These are phyloP conservation scores for Rhyzopertha dominica DNA, from an alignment of 1,140 invertebrate species.

Conservation along the genomic window DNA sequence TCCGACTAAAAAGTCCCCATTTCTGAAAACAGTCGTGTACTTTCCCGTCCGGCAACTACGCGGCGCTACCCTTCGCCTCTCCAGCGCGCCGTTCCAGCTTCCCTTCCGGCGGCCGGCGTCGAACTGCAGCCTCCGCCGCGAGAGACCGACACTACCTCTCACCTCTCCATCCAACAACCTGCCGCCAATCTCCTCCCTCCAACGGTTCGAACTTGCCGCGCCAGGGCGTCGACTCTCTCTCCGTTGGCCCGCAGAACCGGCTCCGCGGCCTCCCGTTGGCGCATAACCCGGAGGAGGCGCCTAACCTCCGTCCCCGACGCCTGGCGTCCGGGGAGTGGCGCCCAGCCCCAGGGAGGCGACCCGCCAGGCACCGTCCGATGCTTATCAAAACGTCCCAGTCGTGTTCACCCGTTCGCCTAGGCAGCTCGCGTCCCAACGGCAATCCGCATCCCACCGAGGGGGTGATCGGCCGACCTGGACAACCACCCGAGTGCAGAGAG, in stretches of 20 bases:
- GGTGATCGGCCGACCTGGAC: conserved; percentile 23
- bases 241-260: conserved; percentile 25
- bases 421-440: conserved; percentile 38
- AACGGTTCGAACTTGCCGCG: no score
- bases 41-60: no score
- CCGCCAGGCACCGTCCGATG: conserved; percentile 32
- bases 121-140: no score
- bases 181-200: no score
- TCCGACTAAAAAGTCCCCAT: no score
- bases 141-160: no score
- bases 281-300: conserved; percentile 16
- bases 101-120: no score
- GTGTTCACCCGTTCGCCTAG: conserved; percentile 37
- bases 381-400: conserved; percentile 44
- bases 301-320: conserved; percentile 28
- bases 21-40: no score
- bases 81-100: no score
- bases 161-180: no score
- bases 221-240: conserved; percentile 27
- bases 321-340: conserved; percentile 19
- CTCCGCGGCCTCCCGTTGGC: conserved; percentile 19
- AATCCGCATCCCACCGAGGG: conserved; percentile 26
- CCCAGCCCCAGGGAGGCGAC: conserved; percentile 17
- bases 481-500: conserved; percentile 15
- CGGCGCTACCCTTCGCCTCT: no score